These are phyloP conservation scores for Rhea americana DNA, from an alignment of 2,113 vertebrate species.

Conservation along the genomic window DNA sequence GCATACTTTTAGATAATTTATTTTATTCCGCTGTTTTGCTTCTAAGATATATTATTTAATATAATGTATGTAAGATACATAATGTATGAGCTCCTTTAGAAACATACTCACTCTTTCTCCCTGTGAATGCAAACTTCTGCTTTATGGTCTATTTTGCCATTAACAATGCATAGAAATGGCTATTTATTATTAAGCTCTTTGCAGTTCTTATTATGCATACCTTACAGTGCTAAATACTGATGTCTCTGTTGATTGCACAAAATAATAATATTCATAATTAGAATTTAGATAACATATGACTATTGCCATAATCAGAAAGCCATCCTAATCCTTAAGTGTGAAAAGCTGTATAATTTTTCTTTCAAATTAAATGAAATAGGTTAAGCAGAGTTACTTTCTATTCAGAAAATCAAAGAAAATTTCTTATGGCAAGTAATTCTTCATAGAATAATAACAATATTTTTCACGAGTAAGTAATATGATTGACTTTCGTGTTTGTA, in stretches of 20 bases:
- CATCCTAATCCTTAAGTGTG: background rate
- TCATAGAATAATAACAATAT: background rate
- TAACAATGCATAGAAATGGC: constrained; percentile 1
- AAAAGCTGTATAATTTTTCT: background rate
- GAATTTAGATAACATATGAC: background rate
- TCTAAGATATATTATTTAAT: background rate
- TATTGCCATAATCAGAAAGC: background rate
- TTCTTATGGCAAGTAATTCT: background rate
- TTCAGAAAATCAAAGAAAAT: background rate
- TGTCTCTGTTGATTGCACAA: background rate
- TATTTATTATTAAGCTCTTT: constrained; percentile 6
- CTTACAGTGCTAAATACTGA: background rate
- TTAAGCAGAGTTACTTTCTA: background rate
- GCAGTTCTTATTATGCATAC: constrained; percentile 1
- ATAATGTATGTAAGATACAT: background rate
- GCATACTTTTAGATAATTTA: background rate
- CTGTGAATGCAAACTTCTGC: background rate
- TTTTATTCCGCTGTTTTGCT: background rate
- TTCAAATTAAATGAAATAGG: background rate
- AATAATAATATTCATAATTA: constrained; percentile 15
- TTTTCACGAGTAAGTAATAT: background rate
- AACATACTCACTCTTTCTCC: background rate
- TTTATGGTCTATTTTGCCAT: constrained; percentile 19
- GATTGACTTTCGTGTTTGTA: background rate
- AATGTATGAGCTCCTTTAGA: constrained; percentile 7